These are phyloP conservation scores for Gastracanthus pulcherrimus DNA, from an alignment of 2,888 invertebrate genomes.

Conservation along the genomic window DNA sequence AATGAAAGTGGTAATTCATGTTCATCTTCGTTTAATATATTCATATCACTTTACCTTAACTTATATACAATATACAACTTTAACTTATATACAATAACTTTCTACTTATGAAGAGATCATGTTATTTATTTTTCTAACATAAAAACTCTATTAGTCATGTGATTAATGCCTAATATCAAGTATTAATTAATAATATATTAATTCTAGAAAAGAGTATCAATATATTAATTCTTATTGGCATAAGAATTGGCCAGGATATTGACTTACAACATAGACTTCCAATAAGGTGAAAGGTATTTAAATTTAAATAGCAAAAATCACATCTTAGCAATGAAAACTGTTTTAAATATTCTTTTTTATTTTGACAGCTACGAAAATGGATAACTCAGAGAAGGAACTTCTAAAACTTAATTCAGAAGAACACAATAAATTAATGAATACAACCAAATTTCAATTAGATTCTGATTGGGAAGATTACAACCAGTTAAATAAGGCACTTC, in stretches of 20 bases:
- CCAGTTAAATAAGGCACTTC: conserved; percentile 8
- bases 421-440: background rate
- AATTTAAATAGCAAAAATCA: background rate
- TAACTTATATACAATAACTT: no score
- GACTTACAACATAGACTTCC: background rate
- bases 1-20: background rate
- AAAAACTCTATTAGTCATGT: no score
- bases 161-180: no score
- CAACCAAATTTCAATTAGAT: background rate
- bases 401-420: background rate
- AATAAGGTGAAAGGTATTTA: background rate
- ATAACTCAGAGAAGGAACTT: background rate
- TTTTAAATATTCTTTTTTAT: background rate
- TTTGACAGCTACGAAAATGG: background rate
- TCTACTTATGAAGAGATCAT: no score
- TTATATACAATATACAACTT: no score
- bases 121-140: no score
- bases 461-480: conserved; percentile 15
- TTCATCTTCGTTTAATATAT: no score
- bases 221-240: background rate
- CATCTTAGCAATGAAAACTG: background rate
- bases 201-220: background rate
- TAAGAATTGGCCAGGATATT: background rate
- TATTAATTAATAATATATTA: background rate
- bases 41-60: no score